phyloP scores from a whole-genome alignment of 2,113 vertebrate species.

The Chlorodrepanis virens region DNA sequence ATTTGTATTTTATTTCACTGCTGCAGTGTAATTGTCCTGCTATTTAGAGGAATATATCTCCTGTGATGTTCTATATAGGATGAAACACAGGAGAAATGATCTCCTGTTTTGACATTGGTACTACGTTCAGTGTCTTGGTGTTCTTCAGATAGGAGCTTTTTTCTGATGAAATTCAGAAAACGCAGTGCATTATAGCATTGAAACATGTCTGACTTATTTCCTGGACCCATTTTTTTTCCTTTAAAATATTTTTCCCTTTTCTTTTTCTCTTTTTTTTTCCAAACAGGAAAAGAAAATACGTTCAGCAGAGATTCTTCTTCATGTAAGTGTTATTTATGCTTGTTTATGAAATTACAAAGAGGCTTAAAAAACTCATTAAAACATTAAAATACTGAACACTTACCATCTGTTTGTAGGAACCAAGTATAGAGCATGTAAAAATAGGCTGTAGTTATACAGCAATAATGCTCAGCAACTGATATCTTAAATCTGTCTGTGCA shows the following conservation, averaged over 20 bases:
- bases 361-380: conserved; percentile 11
- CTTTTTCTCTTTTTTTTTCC: not conserved
- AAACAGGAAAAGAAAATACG: conserved; percentile 62
- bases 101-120: not conserved
- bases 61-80: not conserved
- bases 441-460: not conserved
- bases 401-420: conserved; percentile 44
- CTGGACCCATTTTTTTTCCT: not conserved
- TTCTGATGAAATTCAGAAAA: not conserved
- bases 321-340: conserved; percentile 71
- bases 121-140: not conserved
- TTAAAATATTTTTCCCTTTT: conserved; percentile 28
- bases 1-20: not conserved
- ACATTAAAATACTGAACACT: conserved; percentile 1
- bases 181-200: not conserved
- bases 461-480: conserved; percentile 21
- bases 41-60: not conserved
- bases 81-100: not conserved
- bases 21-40: not conserved
- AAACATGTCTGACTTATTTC: not conserved
- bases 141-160: not conserved
- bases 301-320: conserved; percentile 67
- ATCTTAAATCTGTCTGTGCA: not conserved
- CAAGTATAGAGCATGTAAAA: conserved; percentile 19
- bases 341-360: conserved; percentile 53